phyloP scores from a whole-genome alignment of 64 coral and sea anemone species.

The Montipora capricornis region DNA sequence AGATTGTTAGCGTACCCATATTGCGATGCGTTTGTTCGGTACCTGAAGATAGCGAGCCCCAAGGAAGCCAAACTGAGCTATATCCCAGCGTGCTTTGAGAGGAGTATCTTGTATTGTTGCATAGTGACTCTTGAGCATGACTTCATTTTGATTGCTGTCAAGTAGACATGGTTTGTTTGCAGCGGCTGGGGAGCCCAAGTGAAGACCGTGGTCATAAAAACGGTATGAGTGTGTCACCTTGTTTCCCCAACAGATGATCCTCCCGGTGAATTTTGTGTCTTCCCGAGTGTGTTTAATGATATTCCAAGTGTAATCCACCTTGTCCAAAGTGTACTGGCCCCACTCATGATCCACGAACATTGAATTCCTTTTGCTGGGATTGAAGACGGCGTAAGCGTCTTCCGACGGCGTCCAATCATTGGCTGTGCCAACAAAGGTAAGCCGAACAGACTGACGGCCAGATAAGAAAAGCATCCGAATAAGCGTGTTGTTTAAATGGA shows the following conservation, averaged over 20 bases:
- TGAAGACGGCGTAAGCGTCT: too few species aligned
- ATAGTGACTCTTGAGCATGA: slow-evolving; percentile 86
- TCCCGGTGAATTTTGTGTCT: slow-evolving; percentile 76
- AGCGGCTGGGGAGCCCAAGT: slow-evolving; percentile 78
- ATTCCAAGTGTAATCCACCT: slow-evolving; percentile 96
- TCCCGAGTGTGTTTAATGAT: slow-evolving; percentile 81
- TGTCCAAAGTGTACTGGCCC: slow-evolving; percentile 51
- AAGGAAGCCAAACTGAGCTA: slow-evolving; percentile 91
- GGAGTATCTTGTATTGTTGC: slow-evolving; percentile 46
- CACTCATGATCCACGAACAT: too few species aligned
- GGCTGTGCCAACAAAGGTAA: too few species aligned
- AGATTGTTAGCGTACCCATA: neutral
- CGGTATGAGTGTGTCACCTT: slow-evolving; percentile 75
- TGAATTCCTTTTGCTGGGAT: too few species aligned
- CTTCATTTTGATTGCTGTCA: slow-evolving; percentile 86
- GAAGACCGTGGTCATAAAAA: slow-evolving; percentile 20
- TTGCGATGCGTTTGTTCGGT: too few species aligned
- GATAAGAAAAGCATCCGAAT: too few species aligned
- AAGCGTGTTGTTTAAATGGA: too few species aligned
- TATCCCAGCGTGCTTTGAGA: slow-evolving; percentile 83
- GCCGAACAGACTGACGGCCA: too few species aligned
- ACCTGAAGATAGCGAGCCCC: too few species aligned
- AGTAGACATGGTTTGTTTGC: slow-evolving; percentile 89
- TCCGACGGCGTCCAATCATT: too few species aligned
- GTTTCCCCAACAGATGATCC: slow-evolving; percentile 96